These are phyloP conservation scores for Myrmecobius fasciatus DNA, from an alignment of 2,113 vertebrate species.

Conservation along the genomic window DNA sequence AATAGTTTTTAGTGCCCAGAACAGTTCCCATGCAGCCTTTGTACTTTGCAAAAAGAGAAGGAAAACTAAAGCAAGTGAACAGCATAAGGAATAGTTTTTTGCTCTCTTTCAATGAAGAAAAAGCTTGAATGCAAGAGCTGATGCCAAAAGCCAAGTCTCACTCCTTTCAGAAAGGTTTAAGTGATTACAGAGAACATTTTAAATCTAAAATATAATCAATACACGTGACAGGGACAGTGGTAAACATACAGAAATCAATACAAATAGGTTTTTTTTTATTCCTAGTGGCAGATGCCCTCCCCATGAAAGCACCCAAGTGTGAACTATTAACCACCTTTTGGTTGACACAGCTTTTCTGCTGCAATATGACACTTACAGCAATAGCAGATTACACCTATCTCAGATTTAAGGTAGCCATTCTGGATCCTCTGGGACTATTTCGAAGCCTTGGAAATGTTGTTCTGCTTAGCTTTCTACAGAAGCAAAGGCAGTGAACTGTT, in stretches of 20 bases:
- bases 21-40: neutral
- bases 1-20: neutral
- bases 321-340: neutral
- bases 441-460: neutral
- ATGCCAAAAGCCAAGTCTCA: neutral
- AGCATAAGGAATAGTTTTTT: neutral
- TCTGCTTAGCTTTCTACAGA: constrained; percentile 12
- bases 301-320: neutral
- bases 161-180: neutral
- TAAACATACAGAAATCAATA: neutral
- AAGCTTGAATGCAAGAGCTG: neutral
- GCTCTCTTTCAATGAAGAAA: neutral
- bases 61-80: neutral
- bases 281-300: neutral
- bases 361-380: neutral
- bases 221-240: neutral
- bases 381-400: neutral
- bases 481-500: constrained; percentile 13
- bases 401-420: neutral
- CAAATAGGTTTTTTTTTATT: neutral
- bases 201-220: neutral
- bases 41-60: neutral
- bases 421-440: neutral
- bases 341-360: neutral
- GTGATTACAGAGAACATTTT: neutral